Base-by-base conservation (phyloP, 2,113 vertebrate genomes). In the Dinomys branickii region DNA sequence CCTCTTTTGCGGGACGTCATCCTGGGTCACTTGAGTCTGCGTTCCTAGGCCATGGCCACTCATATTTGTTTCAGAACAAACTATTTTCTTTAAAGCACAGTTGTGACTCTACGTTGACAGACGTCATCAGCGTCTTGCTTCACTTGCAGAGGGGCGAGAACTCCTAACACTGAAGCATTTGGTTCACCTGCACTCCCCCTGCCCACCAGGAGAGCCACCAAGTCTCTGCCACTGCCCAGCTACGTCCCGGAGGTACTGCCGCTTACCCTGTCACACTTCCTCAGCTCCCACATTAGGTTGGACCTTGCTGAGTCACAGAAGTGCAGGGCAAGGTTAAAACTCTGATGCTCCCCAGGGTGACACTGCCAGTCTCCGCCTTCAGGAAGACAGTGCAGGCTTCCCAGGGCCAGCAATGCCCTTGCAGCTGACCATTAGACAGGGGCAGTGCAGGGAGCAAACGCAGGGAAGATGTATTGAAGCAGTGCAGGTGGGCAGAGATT, bases 401-500 rank as follows among this genome's bases (percentile, higher is more conserved):
- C 44, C 5, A 0, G 1, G 82, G 65, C 19, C 90, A 63, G 0
- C 0, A 8, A 33, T 16, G 7, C 22, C 50, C 41, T 19, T 0
- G 63, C 24, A n/a, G 50, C 58, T 9, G 71, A 24, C 19, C 0
- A 2, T 8, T 2, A 44, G 65, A 19, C 16, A 13, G 47, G 59
- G 24, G 65, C 54, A 28, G 56, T 8, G 13, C 26, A 50, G 54
- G 38, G 16, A 24, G 19, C n/a, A 4, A 24, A 61, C 1, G 7
- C 65, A 30, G 2, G 7, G 20, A 22, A 59, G n/a, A 12, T 9
- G 30, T 8, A 22, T 30, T 35, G 44, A 20, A 9, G 65, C 1
- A 3, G 7, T 0, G 5, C 0, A 26, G 26, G 33, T 4, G 17
- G 35, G 5, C 65, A 47, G 59, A 11, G 41, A 3, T 3, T 33